phyloP scores from a whole-genome alignment of 1,140 invertebrate genomes.

The Hormaphis cornu region DNA sequence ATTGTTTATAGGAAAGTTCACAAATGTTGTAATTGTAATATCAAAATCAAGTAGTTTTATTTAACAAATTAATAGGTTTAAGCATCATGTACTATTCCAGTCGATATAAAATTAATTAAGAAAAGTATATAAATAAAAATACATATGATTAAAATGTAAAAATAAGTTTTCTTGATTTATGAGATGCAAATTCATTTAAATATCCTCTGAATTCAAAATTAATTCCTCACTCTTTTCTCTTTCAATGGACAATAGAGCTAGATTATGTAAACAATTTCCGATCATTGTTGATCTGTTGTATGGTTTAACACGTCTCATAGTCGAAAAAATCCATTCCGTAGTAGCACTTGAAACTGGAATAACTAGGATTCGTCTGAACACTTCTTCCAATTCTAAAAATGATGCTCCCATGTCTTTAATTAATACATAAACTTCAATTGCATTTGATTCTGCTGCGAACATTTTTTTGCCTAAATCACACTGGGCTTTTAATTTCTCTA shows the following conservation, averaged over 20 bases:
- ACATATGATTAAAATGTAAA: neutral
- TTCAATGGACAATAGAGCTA: neutral
- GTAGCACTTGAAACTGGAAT: constrained; percentile 40
- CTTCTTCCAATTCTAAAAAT: neutral
- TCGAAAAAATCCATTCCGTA: constrained; percentile 39
- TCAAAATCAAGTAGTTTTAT: too few species aligned
- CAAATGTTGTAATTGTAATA: too few species aligned
- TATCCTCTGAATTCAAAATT: constrained; percentile 9
- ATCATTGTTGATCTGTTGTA: neutral
- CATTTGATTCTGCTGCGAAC: neutral
- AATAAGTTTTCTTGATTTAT: constrained; percentile 4
- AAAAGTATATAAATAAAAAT: too few species aligned
- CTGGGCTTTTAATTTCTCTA: neutral
- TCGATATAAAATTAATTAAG: too few species aligned
- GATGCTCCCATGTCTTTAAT: neutral
- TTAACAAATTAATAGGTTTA: too few species aligned
- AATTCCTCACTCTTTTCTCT: neutral
- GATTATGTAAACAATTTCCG: neutral
- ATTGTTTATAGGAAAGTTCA: too few species aligned
- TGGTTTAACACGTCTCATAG: constrained; percentile 33
- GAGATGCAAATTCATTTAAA: constrained; percentile 4
- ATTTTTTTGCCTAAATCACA: constrained; percentile 8
- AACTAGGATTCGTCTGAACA: constrained; percentile 37
- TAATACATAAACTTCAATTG: neutral
- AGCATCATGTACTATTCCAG: too few species aligned